Conservation (phyloP, 2,888 invertebrate genomes). For the Callimorpha dominula region DNA sequence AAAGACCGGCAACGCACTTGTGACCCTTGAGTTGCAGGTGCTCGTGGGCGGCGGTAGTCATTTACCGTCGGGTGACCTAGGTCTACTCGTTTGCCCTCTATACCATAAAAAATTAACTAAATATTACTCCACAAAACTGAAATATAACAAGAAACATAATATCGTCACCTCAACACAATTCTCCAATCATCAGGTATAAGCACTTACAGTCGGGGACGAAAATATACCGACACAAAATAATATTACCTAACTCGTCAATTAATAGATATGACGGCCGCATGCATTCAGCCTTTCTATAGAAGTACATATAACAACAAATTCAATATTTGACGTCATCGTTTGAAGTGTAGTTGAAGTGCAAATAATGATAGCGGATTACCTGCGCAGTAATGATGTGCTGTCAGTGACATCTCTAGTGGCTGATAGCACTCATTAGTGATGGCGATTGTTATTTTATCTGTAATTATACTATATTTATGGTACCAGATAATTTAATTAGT, state of each 20-base stretch:
- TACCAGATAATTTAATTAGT: neutral
- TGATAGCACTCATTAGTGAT: constrained; percentile 33
- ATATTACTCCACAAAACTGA: too few relatives aligned
- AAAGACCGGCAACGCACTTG: too few relatives aligned
- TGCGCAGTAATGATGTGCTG: constrained; percentile 41
- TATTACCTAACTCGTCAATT: neutral
- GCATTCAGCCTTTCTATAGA: constrained; percentile 10
- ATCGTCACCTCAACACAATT: too few relatives aligned
- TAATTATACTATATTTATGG: neutral
- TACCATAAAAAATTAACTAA: too few relatives aligned
- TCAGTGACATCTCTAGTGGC: constrained; percentile 42
- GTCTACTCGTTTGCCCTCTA: too few relatives aligned
- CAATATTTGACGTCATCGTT: constrained; percentile 37
- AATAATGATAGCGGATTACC: constrained; percentile 35
- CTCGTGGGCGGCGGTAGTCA: too few relatives aligned
- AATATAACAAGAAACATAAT: too few relatives aligned
- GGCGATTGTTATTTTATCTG: constrained; percentile 30
- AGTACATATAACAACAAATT: constrained; percentile 5
- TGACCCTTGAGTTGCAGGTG: too few relatives aligned
- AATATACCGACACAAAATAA: neutral
- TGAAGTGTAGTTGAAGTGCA: constrained; percentile 35
- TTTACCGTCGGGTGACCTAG: too few relatives aligned
- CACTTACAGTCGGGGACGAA: neutral
- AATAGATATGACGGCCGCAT: neutral
- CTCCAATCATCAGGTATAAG: too few relatives aligned